These are phyloP conservation scores for Muricea muricata DNA, from an alignment of 92 coral and sea anemone genomes.

Conservation along the genomic window DNA sequence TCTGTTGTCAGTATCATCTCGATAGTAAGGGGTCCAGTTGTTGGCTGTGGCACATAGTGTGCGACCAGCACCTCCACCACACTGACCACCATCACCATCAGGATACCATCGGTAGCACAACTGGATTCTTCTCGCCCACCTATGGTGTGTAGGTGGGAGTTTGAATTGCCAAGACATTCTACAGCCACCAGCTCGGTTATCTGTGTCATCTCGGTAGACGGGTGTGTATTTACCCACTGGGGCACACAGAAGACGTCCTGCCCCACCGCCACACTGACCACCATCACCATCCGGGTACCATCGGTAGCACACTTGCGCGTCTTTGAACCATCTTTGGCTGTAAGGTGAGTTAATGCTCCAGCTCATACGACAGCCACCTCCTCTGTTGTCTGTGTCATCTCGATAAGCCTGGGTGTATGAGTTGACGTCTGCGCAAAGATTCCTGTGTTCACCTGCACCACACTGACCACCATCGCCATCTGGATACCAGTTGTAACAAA, in stretches of 20 bases:
- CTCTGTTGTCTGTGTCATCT: constrained; percentile 74
- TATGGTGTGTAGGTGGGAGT: too few species aligned
- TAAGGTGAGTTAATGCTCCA: constrained; percentile 59
- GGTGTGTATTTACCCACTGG: constrained; percentile 55
- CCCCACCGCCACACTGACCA: constrained; percentile 38
- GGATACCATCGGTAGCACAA: too few species aligned
- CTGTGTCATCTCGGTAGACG: constrained; percentile 70
- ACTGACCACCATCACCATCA: too few species aligned
- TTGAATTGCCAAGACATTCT: constrained; percentile 62
- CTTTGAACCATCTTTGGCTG: neutral
- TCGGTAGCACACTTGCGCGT: constrained; percentile 49
- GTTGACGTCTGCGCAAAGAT: constrained; percentile 24
- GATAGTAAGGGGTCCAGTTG: too few species aligned
- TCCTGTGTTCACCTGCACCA: constrained; percentile 33
- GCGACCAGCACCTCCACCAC: too few species aligned
- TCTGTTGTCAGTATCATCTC: too few species aligned
- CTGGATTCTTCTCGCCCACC: too few species aligned
- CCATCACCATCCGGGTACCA: constrained; percentile 45
- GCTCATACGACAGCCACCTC: constrained; percentile 67
- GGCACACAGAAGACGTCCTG: constrained; percentile 32
- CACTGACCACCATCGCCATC: constrained; percentile 47
- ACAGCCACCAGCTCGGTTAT: constrained; percentile 66
- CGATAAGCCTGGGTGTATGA: constrained; percentile 54
- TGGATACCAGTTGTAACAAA: constrained; percentile 40
- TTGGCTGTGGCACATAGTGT: too few species aligned